Conservation (phyloP, 2,113 vertebrate genomes). For the Ardeotis arabs region DNA sequence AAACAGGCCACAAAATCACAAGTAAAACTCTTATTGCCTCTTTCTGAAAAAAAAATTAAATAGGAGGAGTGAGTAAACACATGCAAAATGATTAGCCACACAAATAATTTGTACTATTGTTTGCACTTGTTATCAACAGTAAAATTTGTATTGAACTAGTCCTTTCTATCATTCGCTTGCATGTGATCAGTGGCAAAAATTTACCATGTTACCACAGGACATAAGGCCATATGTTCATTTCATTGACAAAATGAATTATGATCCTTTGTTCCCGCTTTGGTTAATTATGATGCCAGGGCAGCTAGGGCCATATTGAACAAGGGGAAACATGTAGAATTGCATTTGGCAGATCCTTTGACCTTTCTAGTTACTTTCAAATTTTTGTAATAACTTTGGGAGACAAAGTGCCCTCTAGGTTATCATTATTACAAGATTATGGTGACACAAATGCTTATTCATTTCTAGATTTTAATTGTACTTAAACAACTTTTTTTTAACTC, state of each 20-base stretch:
- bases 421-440: neutral
- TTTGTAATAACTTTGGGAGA: neutral
- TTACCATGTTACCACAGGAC: neutral
- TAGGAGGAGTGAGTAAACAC: neutral
- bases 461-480: neutral
- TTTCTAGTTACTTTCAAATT: neutral
- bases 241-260: neutral
- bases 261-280: neutral
- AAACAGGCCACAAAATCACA: neutral
- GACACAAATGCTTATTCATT: neutral
- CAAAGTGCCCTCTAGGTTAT: neutral
- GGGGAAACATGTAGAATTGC: neutral
- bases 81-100: neutral
- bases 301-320: neutral
- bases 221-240: neutral
- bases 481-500: neutral
- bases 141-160: neutral
- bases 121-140: neutral
- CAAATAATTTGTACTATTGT: neutral
- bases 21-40: neutral
- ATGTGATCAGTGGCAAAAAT: neutral
- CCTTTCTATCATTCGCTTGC: neutral
- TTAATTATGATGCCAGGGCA: neutral
- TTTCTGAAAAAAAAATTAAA: neutral
- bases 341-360: neutral